Evolutionary conservation across 2,888 invertebrate genomes (phyloP).

Genomic region (Mythimna lalbum): DNA sequence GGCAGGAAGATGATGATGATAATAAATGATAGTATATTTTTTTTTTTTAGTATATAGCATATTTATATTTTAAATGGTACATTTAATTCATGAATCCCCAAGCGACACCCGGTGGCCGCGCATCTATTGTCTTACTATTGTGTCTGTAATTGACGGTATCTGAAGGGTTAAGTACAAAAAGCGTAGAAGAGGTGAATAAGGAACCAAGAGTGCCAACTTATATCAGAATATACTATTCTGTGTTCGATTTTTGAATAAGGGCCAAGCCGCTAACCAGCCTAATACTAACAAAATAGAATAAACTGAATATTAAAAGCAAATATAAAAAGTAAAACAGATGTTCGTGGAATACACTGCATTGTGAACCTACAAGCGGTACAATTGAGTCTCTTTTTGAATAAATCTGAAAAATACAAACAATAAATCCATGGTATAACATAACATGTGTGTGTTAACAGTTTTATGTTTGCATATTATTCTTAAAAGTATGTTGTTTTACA

Average conservation of each 20-base stretch:
- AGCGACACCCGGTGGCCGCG: too few species aligned
- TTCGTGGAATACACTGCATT: background rate
- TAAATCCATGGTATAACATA: background rate
- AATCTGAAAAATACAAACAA: background rate
- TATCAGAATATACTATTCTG: background rate
- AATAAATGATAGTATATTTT: too few species aligned
- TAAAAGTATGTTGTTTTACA: background rate
- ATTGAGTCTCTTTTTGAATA: background rate
- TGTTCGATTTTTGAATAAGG: background rate
- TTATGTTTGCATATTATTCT: slow-evolving; percentile 1
- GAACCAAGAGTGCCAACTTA: too few species aligned
- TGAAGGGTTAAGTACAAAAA: too few species aligned
- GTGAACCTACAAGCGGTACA: background rate
- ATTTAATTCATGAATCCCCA: too few species aligned
- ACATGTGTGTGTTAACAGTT: background rate
- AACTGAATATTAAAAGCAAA: background rate
- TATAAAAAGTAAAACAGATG: background rate
- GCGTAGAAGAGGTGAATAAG: too few species aligned
- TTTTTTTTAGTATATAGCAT: too few species aligned
- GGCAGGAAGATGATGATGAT: too few species aligned
- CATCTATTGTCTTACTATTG: too few species aligned
- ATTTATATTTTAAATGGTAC: slow-evolving; percentile 1
- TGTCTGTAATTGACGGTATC: too few species aligned
- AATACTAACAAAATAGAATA: background rate
- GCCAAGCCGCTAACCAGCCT: background rate